Evolutionary conservation across 2,797 vertebrate species (phyloP), one percentile per base, ranked within the genome.

Genomic region (Crocodylus rhombifer): DNA sequence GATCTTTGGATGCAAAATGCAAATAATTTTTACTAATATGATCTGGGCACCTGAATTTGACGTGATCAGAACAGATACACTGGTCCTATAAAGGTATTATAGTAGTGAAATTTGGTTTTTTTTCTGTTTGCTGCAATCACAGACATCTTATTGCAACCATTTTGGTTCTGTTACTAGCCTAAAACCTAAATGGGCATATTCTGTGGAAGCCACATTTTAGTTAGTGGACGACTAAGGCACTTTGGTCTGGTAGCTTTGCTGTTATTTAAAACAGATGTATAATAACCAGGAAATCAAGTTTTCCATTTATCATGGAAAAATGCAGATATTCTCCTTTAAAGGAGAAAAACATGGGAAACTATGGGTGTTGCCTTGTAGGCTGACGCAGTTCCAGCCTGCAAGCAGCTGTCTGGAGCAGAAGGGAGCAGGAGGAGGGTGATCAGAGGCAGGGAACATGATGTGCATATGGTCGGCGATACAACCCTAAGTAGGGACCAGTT

Each of bases 71-170:
- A 73, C 51, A 84, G 76, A 95, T 94, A 86, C 16, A 30, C 36
- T 61, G 26, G 55, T 28, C 23, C 16, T 51, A 81, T 90, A 63
- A 65, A 93, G 79, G 23, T 42, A 83, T 20, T 17, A 73, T 0
- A 80, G 83, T n/a, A 84, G 69, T 93, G 93, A 76, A 20, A 82
- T 13, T 80, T 77, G 89, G 80, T 63, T 84, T 84, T 5, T 82
- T 78, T 86, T 80, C 67, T 73, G 25, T 74, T 92, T 81, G 23
- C 71, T 30, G 89, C 74, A 65, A 56, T 61, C 18, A 73, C 33
- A 61, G 4, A 86, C 69, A 77, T 2, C 6, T 81, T 86, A 56
- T 30, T 60, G 57, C 30, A 58, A 23, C 20, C 42, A 73, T 26
- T 56, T 90, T 67, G 71, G 55, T 91, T 90, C 30, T 60, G 28